Conservation (phyloP, 2,797 vertebrate genomes). For the Eleutherodactylus coqui region DNA sequence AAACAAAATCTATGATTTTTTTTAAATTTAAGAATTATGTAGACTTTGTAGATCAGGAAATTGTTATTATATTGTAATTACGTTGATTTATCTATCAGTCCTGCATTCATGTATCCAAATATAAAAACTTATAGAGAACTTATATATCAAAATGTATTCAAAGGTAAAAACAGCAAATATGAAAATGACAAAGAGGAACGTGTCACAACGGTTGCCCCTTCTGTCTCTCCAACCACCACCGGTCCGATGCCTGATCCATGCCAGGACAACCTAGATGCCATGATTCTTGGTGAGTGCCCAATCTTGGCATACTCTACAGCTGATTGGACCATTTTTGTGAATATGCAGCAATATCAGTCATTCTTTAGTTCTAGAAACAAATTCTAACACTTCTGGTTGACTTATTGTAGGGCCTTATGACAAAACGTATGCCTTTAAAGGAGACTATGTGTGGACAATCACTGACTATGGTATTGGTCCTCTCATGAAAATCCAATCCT, state of each 20-base stretch:
- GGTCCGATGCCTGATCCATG: conserved; percentile 80
- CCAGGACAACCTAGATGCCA: conserved; percentile 81
- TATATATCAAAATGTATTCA: conserved; percentile 12
- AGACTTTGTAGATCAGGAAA: not conserved
- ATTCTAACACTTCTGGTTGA: not conserved
- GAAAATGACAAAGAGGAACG: conserved; percentile 47
- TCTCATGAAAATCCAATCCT: conserved; percentile 75
- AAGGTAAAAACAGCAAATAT: conserved; percentile 68
- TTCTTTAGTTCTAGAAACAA: not conserved
- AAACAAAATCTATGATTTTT: not conserved
- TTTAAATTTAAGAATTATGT: not conserved
- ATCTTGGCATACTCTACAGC: not conserved
- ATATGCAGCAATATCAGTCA: not conserved
- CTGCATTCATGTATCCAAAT: not conserved
- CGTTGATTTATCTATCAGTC: too few species aligned
- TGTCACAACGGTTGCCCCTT: conserved; percentile 55
- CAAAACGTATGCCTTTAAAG: conserved; percentile 89
- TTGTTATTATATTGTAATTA: not conserved
- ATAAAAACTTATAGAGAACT: not conserved
- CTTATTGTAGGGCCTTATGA: conserved; percentile 78
- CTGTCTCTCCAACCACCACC: conserved; percentile 64
- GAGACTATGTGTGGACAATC: conserved; percentile 87
- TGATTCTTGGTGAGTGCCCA: conserved; percentile 82
- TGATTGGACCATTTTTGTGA: not conserved
- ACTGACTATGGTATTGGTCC: conserved; percentile 80